phyloP scores from a whole-genome alignment of 35 echinoderm and acorn worm genomes.

The Apostichopus californicus region DNA sequence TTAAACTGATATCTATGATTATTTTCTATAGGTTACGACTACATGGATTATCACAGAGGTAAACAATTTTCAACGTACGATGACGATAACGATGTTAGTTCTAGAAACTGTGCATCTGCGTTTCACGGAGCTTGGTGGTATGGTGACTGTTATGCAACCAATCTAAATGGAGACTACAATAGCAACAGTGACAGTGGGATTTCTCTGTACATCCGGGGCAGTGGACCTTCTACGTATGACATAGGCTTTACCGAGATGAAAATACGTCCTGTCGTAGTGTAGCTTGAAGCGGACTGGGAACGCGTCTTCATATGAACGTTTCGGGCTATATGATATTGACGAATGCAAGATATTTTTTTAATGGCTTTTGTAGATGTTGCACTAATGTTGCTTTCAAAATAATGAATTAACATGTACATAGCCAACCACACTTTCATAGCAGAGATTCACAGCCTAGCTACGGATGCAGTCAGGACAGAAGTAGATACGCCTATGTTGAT shows the following conservation, averaged over 20 bases:
- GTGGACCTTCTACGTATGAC: background rate
- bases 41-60: background rate
- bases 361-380: no score
- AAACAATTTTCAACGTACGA: background rate
- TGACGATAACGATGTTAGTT: background rate
- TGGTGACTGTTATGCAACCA: background rate
- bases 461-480: no score
- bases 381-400: no score
- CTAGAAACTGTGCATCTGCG: background rate
- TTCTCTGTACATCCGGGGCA: background rate
- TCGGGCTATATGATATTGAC: no score
- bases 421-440: no score
- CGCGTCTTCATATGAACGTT: no score
- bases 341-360: no score
- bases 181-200: background rate
- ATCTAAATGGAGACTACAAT: background rate
- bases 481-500: no score
- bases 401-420: no score
- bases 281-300: no score
- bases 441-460: no score
- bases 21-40: background rate
- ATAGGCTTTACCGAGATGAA: background rate
- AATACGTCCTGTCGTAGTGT: no score
- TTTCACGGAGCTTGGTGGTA: background rate
- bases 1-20: background rate